These are phyloP conservation scores for Perca fluviatilis DNA, from an alignment of 2,113 vertebrate species.

Conservation along the genomic window DNA sequence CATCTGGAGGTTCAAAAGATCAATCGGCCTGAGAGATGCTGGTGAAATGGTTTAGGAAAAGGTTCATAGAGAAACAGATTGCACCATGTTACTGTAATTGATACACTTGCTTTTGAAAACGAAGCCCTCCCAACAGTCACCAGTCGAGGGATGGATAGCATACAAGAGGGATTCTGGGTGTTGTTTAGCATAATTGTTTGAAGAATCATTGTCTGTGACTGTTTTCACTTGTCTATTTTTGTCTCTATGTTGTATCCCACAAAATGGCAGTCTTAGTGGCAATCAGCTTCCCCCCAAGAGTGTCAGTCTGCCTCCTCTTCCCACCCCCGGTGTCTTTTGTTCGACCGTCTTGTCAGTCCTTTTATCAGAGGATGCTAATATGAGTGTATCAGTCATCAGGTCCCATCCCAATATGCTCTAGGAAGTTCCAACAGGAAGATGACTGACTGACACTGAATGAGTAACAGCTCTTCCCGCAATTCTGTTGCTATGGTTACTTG, in stretches of 20 bases:
- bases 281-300: constrained; percentile 55
- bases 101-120: constrained; percentile 39
- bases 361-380: constrained; percentile 70
- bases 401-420: constrained; percentile 66
- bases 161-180: constrained; percentile 38
- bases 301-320: constrained; percentile 65
- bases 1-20: constrained; percentile 45
- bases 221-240: constrained; percentile 59
- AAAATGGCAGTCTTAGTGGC: constrained; percentile 75
- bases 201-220: constrained; percentile 59
- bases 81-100: constrained; percentile 32
- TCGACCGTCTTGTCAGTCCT: constrained; percentile 42
- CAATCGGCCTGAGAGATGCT: constrained; percentile 46
- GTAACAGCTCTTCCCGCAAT: constrained; percentile 74
- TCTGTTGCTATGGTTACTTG: constrained; percentile 86
- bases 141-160: constrained; percentile 22
- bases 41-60: constrained; percentile 36
- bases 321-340: constrained; percentile 63
- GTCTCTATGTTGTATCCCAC: constrained; percentile 52
- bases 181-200: constrained; percentile 49
- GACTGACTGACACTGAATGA: constrained; percentile 75
- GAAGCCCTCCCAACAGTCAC: constrained; percentile 26
- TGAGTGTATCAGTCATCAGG: constrained; percentile 69
- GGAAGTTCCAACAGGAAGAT: constrained; percentile 72
- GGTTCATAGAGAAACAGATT: constrained; percentile 17